Evolutionary conservation across 2,113 vertebrate species (phyloP).

Genomic region (Cairina moschata): DNA sequence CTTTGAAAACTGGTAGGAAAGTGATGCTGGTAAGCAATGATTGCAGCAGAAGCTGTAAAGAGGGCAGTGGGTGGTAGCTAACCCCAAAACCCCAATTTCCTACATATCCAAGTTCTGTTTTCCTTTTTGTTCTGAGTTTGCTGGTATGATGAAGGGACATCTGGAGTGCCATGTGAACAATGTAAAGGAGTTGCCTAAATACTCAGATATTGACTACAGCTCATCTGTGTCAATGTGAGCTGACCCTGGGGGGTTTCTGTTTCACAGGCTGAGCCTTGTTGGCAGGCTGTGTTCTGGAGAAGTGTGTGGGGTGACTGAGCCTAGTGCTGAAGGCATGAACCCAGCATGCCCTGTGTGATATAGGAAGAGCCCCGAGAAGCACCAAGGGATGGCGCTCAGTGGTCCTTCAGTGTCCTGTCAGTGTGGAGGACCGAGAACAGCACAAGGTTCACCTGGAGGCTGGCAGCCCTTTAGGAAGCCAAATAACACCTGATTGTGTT

Average conservation of each 20-base stretch:
- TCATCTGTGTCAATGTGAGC: too few species aligned
- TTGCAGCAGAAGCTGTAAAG: neutral
- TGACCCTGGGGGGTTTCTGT: too few species aligned
- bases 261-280: too few species aligned
- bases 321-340: too few species aligned
- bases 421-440: neutral
- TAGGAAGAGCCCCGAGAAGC: neutral
- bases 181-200: neutral
- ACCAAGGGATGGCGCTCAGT: fast-evolving
- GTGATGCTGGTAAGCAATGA: neutral
- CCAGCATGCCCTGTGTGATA: too few species aligned
- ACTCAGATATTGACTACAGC: neutral
- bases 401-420: neutral
- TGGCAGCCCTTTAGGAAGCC: neutral
- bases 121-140: neutral
- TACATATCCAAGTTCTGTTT: neutral
- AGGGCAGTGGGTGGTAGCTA: neutral
- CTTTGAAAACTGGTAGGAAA: neutral
- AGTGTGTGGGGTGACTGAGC: too few species aligned
- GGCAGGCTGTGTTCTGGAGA: too few species aligned
- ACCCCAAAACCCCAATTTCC: neutral
- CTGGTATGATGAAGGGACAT: neutral
- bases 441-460: neutral
- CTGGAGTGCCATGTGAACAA: neutral
- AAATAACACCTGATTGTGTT: neutral